Conservation (phyloP, 2,888 invertebrate genomes). For the Gisinianus flammeolus region DNA sequence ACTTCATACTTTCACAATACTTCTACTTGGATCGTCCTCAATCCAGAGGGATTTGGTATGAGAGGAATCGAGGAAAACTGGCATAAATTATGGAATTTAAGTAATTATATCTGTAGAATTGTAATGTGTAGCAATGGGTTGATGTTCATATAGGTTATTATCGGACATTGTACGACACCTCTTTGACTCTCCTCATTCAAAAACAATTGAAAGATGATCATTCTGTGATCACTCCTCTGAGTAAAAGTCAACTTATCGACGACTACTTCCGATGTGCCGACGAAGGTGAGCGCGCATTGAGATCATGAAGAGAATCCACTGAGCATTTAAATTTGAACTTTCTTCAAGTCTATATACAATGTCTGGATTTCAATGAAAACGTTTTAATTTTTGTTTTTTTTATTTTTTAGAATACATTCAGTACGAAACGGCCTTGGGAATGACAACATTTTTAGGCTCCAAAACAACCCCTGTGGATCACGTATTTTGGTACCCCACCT, state of each 20-base stretch:
- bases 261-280: slow-evolving; percentile 50
- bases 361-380: no score
- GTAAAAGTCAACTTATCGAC: slow-evolving; percentile 51
- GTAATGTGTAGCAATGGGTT: background rate
- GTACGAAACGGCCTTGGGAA: slow-evolving; percentile 7
- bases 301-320: no score
- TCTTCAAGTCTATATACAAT: background rate
- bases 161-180: slow-evolving; percentile 46
- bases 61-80: background rate
- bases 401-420: slow-evolving; percentile 13
- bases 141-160: slow-evolving; percentile 44
- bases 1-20: slow-evolving; percentile 4
- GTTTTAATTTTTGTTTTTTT: no score
- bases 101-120: background rate
- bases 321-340: background rate
- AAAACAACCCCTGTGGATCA: slow-evolving; percentile 12
- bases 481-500: slow-evolving; percentile 9
- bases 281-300: slow-evolving; percentile 49
- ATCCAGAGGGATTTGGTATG: slow-evolving; percentile 43
- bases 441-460: slow-evolving; percentile 22
- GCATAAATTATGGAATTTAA: slow-evolving; percentile 1
- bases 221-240: slow-evolving; percentile 41
- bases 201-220: slow-evolving; percentile 42
- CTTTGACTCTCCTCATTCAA: slow-evolving; percentile 34
- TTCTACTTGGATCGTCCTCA: slow-evolving; percentile 41